Evolutionary conservation across 2,888 invertebrate genomes (phyloP), one percentile per base, ranked within the genome.

Genomic region (Eristalis intricaria): DNA sequence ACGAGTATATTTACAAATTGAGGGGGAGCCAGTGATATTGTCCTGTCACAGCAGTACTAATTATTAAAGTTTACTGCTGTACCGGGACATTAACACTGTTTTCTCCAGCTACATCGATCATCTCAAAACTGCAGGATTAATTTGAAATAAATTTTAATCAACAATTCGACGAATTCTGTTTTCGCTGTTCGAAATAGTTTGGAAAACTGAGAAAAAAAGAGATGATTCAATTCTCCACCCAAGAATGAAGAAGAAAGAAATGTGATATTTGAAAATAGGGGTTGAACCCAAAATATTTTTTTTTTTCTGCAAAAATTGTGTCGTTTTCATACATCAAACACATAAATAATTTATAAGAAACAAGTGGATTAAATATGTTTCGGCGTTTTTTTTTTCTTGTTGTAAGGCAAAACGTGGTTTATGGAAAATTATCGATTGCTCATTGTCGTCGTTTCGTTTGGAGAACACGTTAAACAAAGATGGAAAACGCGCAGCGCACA

Each of bases 1-100:
- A 8, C 50, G 50, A 50, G 2, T 19, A 19, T 50, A 50, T 50
- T 19, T 19, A 50, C 11, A 66, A 70, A 75, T 89, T 89, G 93
- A n/a, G n/a, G n/a, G 94, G 94, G 93, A 93, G 95, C 95, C 96
- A 95, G 95, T 96, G 95, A 97, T 97, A 97, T 98, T 98, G 97
- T 98, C 97, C 97, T 97, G 97, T 97, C 97, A 97, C 97, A 97
- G 97, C 97, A 97, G 97, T 97, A 97, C 96, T 95, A 94, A 94
- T 94, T 88, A 87, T 89, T 88, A 92, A 50, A 93, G 93, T 94
- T 95, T 97, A 97, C 97, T 97, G 97, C 96, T 97, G 97, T 95
- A 95, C 95, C 96, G 95, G 97, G 97, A 97, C 97, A 97, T 97
- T 95, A 95, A 94, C 95, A 95, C 94, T 94, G 95, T 94, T 91